Base-by-base conservation (phyloP, 2,888 invertebrate genomes). In the Seladonia tumulorum region DNA sequence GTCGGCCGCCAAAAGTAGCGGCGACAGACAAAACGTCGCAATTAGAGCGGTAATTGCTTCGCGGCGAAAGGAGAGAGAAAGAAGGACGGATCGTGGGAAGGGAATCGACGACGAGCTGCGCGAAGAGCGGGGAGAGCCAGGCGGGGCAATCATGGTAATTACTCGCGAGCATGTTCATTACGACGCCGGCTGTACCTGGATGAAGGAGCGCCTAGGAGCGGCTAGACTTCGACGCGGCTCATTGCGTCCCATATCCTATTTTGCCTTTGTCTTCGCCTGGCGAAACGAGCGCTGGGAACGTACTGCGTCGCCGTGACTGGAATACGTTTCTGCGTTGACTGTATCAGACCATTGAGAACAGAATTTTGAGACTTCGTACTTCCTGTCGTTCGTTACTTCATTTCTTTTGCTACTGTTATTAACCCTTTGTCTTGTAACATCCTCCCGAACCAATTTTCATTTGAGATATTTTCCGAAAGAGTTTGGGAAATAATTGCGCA, bases 141-240 rank as follows among this genome's bases (percentile, higher is more conserved):
- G 16, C 81, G 87, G 90, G 88, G 91, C 91, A 93, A 94, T 94
- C 93, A 92, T 92, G 92, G 90, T 93, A 94, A 94, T 94, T 94
- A 94, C 92, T 92, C 87, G 91, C 82, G 90, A 93, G 91, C 91
- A 92, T 90, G 93, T 94, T 92, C 92, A 92, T 94, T 92, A 91
- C 88, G 86, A 83, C 39, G 76, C 76, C 60, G 74, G 70, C 66
- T 72, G 78, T 79, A 76, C 76, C 81, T 39, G 70, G 35, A 76
- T 75, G 80, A 81, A 88, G 88, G 85, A 71, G 86, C 82, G 90
- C 76, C 90, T 89, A 90, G 90, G 87, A 87, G 89, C 81, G 90
- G 84, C 86, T 90, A 90, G 90, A 89, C 84, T 82, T 90, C 89
- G 83, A 85, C 79, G 80, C 90, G 90, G 76, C 57, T 82, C 88